These are phyloP conservation scores for Andrena fulva DNA, from an alignment of 2,888 invertebrate genomes.

Conservation along the genomic window DNA sequence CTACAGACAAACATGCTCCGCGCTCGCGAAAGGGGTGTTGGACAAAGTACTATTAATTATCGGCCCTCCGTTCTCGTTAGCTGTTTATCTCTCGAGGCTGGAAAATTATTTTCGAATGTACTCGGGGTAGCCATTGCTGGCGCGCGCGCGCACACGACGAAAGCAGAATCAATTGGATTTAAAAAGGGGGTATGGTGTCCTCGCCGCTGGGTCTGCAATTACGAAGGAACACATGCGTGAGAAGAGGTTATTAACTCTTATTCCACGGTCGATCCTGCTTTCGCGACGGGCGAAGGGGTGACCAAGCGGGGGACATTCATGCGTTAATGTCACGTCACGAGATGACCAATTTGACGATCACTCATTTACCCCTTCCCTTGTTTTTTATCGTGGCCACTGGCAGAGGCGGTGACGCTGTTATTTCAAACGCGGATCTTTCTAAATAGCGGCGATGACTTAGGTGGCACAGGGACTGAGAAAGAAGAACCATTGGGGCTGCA, in stretches of 20 bases:
- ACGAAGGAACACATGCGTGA: slow-evolving; percentile 65
- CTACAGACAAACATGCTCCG: not conserved
- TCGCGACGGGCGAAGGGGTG: slow-evolving; percentile 35
- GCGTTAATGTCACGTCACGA: slow-evolving; percentile 70
- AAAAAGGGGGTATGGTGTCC: not conserved
- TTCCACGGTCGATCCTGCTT: slow-evolving; percentile 61
- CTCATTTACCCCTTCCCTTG: slow-evolving; percentile 64
- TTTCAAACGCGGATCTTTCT: slow-evolving; percentile 31
- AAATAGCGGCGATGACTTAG: not conserved
- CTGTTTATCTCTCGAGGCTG: slow-evolving; percentile 7
- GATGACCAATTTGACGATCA: slow-evolving; percentile 70
- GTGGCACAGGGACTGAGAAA: not conserved
- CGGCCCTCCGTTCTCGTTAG: not conserved
- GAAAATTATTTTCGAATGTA: slow-evolving; percentile 22
- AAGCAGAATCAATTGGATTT: slow-evolving; percentile 2
- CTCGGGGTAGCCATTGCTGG: not conserved
- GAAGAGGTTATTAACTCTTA: slow-evolving; percentile 69
- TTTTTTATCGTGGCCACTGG: slow-evolving; percentile 19
- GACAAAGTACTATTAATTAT: slow-evolving; percentile 27
- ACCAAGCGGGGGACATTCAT: slow-evolving; percentile 55
- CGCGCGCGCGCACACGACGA: not conserved
- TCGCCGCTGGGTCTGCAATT: slow-evolving; percentile 4
- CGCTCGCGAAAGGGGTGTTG: not conserved
- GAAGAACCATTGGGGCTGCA: not conserved
- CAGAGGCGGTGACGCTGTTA: slow-evolving; percentile 15